Evolutionary conservation across 2,888 invertebrate species (phyloP).

Genomic region (Lepidochrysops patricia): DNA sequence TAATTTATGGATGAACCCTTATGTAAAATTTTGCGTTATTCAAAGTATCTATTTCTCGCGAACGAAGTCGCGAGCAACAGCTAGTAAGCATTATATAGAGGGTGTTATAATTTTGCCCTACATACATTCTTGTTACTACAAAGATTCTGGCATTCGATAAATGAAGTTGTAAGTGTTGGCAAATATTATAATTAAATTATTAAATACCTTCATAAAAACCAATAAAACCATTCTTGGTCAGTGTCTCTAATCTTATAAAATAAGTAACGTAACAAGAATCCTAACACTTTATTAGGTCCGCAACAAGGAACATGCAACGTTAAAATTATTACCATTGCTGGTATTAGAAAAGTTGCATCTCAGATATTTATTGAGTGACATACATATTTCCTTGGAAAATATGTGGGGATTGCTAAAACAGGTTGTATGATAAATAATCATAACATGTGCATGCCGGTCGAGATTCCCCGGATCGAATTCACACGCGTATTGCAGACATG

Average conservation of each 20-base stretch:
- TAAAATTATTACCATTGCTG: conserved; percentile 10
- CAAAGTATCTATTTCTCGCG: too few species aligned
- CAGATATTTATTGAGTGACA: conserved; percentile 11
- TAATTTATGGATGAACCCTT: too few species aligned
- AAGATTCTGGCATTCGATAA: too few species aligned
- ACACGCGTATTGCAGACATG: conserved; percentile 4
- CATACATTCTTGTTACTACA: too few species aligned
- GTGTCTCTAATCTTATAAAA: background rate
- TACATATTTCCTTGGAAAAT: conserved; percentile 16
- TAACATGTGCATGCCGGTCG: conserved; percentile 14
- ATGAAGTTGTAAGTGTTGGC: background rate
- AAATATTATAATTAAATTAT: background rate
- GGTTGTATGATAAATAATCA: conserved; percentile 14
- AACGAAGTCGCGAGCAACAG: too few species aligned
- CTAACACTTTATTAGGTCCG: conserved; percentile 12
- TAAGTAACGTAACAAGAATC: background rate
- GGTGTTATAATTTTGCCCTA: too few species aligned
- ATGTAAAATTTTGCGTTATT: too few species aligned
- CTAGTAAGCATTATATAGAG: too few species aligned
- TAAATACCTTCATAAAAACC: background rate
- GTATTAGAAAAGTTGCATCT: conserved; percentile 15
- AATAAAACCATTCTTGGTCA: background rate
- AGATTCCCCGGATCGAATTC: conserved; percentile 15
- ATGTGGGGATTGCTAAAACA: conserved; percentile 16
- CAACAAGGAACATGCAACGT: background rate